Evolutionary conservation across 2,797 vertebrate species (phyloP).

Genomic region (Epinephelus coioides): DNA sequence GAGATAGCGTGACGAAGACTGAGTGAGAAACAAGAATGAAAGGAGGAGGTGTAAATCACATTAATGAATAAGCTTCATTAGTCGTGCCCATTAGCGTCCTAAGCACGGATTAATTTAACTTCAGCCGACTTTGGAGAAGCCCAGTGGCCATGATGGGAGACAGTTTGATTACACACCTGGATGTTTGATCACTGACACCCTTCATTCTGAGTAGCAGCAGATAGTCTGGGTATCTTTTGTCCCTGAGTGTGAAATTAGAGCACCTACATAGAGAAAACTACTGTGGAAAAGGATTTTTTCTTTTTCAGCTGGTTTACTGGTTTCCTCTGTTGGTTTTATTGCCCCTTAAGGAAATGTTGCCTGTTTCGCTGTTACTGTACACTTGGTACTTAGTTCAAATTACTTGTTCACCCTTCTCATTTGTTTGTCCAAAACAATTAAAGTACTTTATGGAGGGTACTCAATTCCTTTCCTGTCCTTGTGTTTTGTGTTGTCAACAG

Average conservation of each 20-base stretch:
- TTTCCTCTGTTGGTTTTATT: constrained; percentile 17
- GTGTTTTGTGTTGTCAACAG: constrained; percentile 82
- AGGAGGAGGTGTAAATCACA: constrained; percentile 67
- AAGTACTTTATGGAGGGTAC: constrained; percentile 15
- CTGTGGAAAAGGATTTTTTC: constrained; percentile 7
- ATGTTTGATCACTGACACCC: constrained; percentile 58
- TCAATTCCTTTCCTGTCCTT: constrained; percentile 42
- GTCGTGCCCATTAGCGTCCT: constrained; percentile 66
- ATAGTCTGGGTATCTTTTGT: constrained; percentile 23
- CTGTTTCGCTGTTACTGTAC: neutral
- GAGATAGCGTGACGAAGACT: constrained; percentile 22
- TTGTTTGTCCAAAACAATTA: constrained; percentile 1
- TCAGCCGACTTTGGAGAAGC: constrained; percentile 55
- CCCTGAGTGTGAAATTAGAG: constrained; percentile 27
- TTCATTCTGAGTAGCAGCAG: constrained; percentile 10
- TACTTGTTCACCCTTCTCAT: constrained; percentile 3
- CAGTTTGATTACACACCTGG: constrained; percentile 60
- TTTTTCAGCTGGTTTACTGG: neutral
- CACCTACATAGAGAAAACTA: constrained; percentile 32
- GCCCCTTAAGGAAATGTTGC: neutral
- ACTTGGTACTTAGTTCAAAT: neutral
- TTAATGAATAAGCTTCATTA: constrained; percentile 76
- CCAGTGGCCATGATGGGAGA: constrained; percentile 42
- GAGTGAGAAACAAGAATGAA: constrained; percentile 43
- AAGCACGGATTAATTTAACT: constrained; percentile 66